Base-by-base conservation (phyloP, 2,888 invertebrate genomes). In the Lithophane socia region DNA sequence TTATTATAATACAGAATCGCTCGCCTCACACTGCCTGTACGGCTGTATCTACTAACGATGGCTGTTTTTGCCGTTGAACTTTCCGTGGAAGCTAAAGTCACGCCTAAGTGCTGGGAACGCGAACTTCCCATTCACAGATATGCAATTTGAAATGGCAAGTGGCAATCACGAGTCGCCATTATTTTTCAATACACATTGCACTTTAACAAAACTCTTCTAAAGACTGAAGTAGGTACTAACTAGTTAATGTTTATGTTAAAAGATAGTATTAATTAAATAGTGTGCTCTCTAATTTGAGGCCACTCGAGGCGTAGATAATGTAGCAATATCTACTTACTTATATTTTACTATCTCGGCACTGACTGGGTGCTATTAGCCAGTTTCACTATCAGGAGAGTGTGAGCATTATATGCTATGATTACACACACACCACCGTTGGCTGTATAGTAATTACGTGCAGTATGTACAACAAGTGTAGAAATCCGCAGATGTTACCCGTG, bases 51-150 rank as follows among this genome's bases (percentile, higher is more conserved):
- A 72, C 76, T 78, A 82, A 82, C 79, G 80, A 79, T 84, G 78
- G 75, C 82, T 60, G 89, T 94, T 95, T 94, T 94, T 93, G 91
- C 87, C 80, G 88, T 88, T 91, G 91, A 92, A 91, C 90, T 93
- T 93, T 94, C 92, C 93, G 92, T 93, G 89, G 92, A 93, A 92
- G 90, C 87, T 89, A 87, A 85, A 90, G 89, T 91, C 87, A 90
- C 85, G 90, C 87, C 82, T 77, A 76, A 71, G 74, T 78, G 81
- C 80, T 91, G 92, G 88, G 91, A 91, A 91, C 87, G 75, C 84
- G 80, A 90, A 84, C 84, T 86, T 89, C 77, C 77, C 79, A 88
- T 89, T 86, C 78, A 87, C 74, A 84, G 79, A 71, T 80, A 82
- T 84, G 81, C 80, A 80, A 64, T 84, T 88, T 88, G 87, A 88